A percentile compares a stretch with the other conserved stretches of the same genome.
These are phyloP conservation scores for Hemicentrotus pulcherrimus DNA, from an alignment of 35 echinoderm and acorn worm species.

Conservation along the genomic window DNA sequence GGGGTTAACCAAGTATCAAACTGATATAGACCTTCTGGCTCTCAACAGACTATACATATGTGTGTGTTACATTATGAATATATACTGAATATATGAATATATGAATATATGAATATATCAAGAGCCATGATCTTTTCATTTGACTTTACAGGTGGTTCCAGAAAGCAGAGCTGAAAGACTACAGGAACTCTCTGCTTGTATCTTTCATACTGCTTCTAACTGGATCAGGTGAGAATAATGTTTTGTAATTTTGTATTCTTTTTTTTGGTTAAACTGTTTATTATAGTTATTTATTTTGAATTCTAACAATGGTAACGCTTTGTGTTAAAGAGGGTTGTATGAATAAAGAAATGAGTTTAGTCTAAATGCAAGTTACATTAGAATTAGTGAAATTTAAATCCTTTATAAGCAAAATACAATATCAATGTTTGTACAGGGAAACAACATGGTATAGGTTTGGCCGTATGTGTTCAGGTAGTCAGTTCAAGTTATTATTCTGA, in stretches of 20 bases:
- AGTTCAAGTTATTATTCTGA: too few species aligned
- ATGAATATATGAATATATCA: too few species aligned
- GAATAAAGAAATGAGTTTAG: neutral
- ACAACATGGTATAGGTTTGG: neutral
- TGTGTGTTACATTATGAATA: too few species aligned
- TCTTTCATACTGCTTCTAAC: slow-evolving; percentile 4
- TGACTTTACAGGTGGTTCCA: slow-evolving; percentile 34
- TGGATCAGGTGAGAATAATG: neutral
- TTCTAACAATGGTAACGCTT: neutral
- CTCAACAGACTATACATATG: too few species aligned
- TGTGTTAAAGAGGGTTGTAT: neutral
- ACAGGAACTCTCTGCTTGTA: slow-evolving; percentile 28
- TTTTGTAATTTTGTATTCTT: neutral
- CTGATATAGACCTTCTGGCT: too few species aligned
- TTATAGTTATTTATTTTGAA: neutral
- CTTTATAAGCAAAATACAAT: neutral
- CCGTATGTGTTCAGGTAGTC: too few species aligned
- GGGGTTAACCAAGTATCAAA: too few species aligned
- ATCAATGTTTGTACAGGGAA: neutral
- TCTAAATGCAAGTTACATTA: neutral
- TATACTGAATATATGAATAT: too few species aligned
- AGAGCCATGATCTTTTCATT: neutral
- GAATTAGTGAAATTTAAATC: neutral
- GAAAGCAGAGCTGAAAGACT: slow-evolving; percentile 13
- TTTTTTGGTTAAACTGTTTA: neutral